Base-by-base conservation (phyloP, 2,888 invertebrate genomes). In the Dolichopus griseipennis region DNA sequence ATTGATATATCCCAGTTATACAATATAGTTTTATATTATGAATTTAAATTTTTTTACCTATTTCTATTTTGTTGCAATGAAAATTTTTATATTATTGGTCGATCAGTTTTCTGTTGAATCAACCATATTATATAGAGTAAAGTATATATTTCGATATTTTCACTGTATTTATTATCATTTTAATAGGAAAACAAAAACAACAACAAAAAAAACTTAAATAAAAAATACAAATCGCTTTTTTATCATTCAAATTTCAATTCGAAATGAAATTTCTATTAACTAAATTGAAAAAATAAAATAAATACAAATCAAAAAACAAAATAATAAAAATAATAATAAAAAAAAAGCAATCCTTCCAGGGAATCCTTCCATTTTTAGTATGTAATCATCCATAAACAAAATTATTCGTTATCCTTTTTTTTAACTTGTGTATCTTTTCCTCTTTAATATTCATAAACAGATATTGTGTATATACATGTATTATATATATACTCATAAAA, bases 351-450 rank as follows among this genome's bases (percentile, higher is more conserved):
- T 52, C 12, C 52, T 52, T 52, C 52, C 52, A 18, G 52, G n/a
- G 52, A 15, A n/a, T 18, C 12, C 9, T 41, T n/a, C 52, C 15
- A 52, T 52, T 52, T 52, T 52, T 52, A 18, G 52, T 12, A 52
- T 52, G 52, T 52, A 52, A 52, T 52, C 52, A 52, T 52, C 52
- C 52, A 52, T 52, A 52, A 52, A 52, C 52, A 52, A 52, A 52
- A 52, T 52, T 52, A 52, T 52, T 52, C 52, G 52, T 52, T 52
- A 52, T 52, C 52, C 52, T 52, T 52, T 52, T 5, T 41, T 15
- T 12, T 12, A 5, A 2, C 15, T 12, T 41, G 15, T 15, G 8
- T 15, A 5, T 27, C 2, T 27, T 27, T 15, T 12, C 8, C 15
- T n/a, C 18, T 52, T n/a, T 12, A 52, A 52, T 52, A 52, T n/a